Percentiles rank a stretch among this genome's conserved stretches.
Conservation (phyloP, 2,113 vertebrate species). For the Sorex fumeus region DNA sequence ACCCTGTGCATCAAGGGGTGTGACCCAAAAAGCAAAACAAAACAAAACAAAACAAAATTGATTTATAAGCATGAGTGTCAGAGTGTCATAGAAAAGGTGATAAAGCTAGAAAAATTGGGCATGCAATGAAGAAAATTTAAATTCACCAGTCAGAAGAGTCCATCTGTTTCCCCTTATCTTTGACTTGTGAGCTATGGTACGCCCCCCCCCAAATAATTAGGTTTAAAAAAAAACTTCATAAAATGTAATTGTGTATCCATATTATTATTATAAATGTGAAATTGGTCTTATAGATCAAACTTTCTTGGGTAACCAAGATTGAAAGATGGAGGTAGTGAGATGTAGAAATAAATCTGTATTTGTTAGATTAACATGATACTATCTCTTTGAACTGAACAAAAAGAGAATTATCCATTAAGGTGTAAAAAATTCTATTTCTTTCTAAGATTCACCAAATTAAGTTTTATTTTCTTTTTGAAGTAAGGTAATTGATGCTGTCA, state of each 20-base stretch:
- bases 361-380: not conserved
- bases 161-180: not conserved
- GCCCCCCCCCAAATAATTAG: not conserved
- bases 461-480: constrained; percentile 33
- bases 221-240: not conserved
- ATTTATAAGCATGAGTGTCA: constrained; percentile 44
- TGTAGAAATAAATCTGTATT: not conserved
- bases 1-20: too few species aligned
- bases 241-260: too few species aligned
- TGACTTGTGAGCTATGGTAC: not conserved
- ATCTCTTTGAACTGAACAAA: not conserved
- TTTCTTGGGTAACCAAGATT: not conserved
- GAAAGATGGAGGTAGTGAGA: constrained; percentile 14
- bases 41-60: too few species aligned
- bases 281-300: not conserved
- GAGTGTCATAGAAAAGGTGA: not conserved
- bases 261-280: not conserved
- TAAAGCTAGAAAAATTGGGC: not conserved
- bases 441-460: not conserved
- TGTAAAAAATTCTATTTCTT: not conserved
- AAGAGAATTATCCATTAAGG: not conserved
- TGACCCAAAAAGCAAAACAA: too few species aligned
- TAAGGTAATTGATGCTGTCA: not conserved
- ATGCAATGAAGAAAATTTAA: not conserved
- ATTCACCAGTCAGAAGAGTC: not conserved